Base-by-base conservation (phyloP, 2,113 vertebrate species). In the Alouatta palliata region DNA sequence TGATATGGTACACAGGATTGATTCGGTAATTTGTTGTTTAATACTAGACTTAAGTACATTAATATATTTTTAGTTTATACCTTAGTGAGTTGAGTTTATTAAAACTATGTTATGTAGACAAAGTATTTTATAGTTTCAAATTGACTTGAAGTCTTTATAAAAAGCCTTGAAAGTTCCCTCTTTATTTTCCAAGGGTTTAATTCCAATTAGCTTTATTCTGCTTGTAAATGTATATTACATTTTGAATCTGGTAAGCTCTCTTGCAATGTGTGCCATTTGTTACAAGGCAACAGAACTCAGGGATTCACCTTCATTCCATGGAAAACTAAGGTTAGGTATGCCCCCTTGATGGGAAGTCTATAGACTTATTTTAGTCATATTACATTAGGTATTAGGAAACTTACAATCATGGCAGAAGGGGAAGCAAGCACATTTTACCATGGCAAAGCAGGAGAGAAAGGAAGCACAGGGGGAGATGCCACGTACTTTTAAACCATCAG, bases 1-100 rank as follows among this genome's bases (percentile, higher is more conserved):
- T 82, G 96, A 82, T 43, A 58, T 98, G n/a, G 2, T 99, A 66
- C 98, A 98, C 71, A 98, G 45, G 58, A 97, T 98, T 96, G 98
- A 98, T 94, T 68, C 91, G 98, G 98, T 98, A 98, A 98, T 96
- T 54, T 1, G 1, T 76, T 92, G 3, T 61, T 96, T 97, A 71
- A 90, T 76, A 61, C 23, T 91, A 21, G 43, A 87, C 11, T 90
- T 71, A 87, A 73, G 32, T 96, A 4, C 79, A 91, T 89, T 75
- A 52, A 54, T 87, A 6, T 10, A n/a, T 12, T 92, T 94, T 95
- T 88, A 64, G 6, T 90, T 82, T 70, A 70, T 94, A 64, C 40
- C 25, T 81, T 85, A 66, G 20, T 58, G 25, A 80, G 47, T 91
- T 95, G 35, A 56, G 8, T 86, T 96, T 96, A 61, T 86, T 89